Percentiles rank a stretch among this genome's conserved stretches.
Conservation (phyloP, 1,140 invertebrate species). For the Cecropterus lyciades region DNA sequence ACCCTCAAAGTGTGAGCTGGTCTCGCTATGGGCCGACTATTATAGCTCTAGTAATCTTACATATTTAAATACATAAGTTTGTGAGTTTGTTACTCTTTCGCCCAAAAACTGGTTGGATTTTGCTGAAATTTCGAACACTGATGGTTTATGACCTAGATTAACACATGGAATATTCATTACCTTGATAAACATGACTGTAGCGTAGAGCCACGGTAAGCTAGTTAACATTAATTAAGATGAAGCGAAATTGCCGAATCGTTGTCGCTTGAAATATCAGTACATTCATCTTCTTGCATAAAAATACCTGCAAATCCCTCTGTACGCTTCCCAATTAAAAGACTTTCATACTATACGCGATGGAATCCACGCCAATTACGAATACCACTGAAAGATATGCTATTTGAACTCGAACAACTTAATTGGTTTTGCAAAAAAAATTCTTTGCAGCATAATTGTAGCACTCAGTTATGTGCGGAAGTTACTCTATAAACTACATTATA, state of each 20-base stretch:
- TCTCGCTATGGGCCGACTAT: too few relatives aligned
- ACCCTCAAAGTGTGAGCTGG: too few relatives aligned
- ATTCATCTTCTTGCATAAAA: not conserved
- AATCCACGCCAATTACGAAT: conserved; percentile 28
- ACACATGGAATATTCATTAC: too few relatives aligned
- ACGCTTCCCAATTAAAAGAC: conserved; percentile 12
- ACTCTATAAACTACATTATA: not conserved
- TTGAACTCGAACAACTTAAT: conserved; percentile 21
- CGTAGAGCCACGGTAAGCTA: too few relatives aligned
- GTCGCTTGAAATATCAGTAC: not conserved
- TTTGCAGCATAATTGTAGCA: not conserved
- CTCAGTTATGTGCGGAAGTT: not conserved
- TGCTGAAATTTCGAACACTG: too few relatives aligned
- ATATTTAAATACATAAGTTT: too few relatives aligned
- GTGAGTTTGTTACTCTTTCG: too few relatives aligned
- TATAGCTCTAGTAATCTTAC: too few relatives aligned
- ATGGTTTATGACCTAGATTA: too few relatives aligned
- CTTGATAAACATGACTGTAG: too few relatives aligned
- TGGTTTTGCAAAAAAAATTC: conserved; percentile 18
- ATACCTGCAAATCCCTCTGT: conserved; percentile 2
- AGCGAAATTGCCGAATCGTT: not conserved
- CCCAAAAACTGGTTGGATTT: too few relatives aligned
- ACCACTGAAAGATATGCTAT: conserved; percentile 6
- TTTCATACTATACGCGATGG: conserved; percentile 5
- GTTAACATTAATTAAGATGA: too few relatives aligned